Evolutionary conservation across 2,797 vertebrate genomes (phyloP).

Genomic region (Rhincodon typus): DNA sequence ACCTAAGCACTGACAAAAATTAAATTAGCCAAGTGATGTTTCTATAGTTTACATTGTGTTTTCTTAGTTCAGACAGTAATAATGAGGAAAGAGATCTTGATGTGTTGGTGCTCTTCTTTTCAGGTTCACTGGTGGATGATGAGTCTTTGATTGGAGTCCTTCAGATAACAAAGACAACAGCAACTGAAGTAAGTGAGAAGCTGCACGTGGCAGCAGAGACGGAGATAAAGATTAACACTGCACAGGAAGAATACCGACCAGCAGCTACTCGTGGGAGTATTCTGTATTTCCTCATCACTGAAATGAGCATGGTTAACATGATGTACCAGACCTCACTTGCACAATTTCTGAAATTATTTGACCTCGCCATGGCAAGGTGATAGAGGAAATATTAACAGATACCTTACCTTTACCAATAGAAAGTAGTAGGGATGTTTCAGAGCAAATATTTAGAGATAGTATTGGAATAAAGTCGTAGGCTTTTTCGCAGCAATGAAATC

Average conservation of each 20-base stretch:
- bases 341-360: slow-evolving; percentile 65
- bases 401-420: background rate
- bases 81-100: background rate
- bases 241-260: slow-evolving; percentile 63
- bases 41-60: background rate
- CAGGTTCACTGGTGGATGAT: slow-evolving; percentile 63
- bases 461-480: background rate
- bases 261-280: slow-evolving; percentile 64
- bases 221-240: slow-evolving; percentile 59
- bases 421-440: background rate
- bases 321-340: slow-evolving; percentile 67
- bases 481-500: background rate
- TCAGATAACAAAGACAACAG: slow-evolving; percentile 59
- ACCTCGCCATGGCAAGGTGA: slow-evolving; percentile 60
- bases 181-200: slow-evolving; percentile 61
- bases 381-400: background rate
- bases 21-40: background rate
- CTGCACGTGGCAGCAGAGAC: slow-evolving; percentile 62
- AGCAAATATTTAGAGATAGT: background rate
- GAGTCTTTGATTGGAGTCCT: slow-evolving; percentile 66
- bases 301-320: slow-evolving; percentile 67
- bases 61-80: background rate
- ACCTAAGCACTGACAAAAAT: background rate
- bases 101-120: slow-evolving; percentile 35
- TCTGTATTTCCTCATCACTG: slow-evolving; percentile 65